Conservation (phyloP, 1,140 invertebrate genomes). For the Diploscapter pachys region DNA sequence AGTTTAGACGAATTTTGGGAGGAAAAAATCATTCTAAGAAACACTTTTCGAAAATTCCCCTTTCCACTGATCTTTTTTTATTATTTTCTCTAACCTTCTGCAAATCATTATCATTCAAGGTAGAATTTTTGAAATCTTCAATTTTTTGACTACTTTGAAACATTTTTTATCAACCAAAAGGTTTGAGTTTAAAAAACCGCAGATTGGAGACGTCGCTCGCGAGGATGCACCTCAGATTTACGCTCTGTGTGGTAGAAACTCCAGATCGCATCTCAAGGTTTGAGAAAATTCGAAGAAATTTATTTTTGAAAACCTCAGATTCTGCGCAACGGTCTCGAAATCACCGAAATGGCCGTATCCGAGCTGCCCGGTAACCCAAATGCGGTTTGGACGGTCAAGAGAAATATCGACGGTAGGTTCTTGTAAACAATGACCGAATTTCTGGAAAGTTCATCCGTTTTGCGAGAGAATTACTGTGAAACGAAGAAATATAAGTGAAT, state of each 20-base stretch:
- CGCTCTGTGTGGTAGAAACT: constrained; percentile 87
- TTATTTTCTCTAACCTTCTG: too few relatives aligned
- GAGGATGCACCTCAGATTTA: constrained; percentile 98
- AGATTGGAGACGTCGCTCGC: constrained; percentile 72
- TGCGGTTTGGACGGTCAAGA: constrained; percentile 98
- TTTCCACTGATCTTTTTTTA: too few relatives aligned
- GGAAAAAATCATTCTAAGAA: neutral
- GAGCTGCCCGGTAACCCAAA: constrained; percentile 98
- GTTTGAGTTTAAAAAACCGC: constrained; percentile 16
- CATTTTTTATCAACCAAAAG: neutral
- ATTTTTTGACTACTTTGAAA: too few relatives aligned
- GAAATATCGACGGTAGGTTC: constrained; percentile 79
- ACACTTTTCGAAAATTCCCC: too few relatives aligned
- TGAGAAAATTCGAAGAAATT: neutral
- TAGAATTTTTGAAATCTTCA: too few relatives aligned
- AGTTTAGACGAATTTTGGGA: constrained; percentile 2
- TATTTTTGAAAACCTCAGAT: constrained; percentile 63
- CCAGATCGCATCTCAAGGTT: constrained; percentile 79
- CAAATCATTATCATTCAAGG: too few relatives aligned
- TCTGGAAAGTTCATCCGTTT: too few relatives aligned
- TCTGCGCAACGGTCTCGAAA: constrained; percentile 91
- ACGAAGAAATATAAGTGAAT: too few relatives aligned
- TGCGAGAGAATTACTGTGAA: too few relatives aligned
- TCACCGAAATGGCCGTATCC: constrained; percentile 97
- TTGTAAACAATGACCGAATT: neutral